Conservation (phyloP, 2,888 invertebrate species). For the Blastobasis lacticolella region DNA sequence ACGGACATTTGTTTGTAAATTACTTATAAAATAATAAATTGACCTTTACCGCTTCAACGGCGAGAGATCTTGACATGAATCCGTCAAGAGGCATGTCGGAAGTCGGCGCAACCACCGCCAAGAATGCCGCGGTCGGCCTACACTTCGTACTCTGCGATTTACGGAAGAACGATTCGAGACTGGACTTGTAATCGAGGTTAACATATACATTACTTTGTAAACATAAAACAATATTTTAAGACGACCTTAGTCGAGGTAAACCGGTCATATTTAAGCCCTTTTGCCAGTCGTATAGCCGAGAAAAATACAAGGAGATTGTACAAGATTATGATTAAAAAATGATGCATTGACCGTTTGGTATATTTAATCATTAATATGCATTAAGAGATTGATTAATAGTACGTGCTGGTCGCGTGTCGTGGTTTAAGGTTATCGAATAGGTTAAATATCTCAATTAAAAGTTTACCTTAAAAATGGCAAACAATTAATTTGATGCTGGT, state of each 20-base stretch:
- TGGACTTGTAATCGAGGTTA: conserved; percentile 32
- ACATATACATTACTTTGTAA: conserved; percentile 15
- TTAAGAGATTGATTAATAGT: conserved; percentile 1
- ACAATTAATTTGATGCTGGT: no score
- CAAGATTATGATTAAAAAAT: conserved; percentile 1
- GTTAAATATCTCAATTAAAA: no score
- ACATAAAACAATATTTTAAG: conserved; percentile 10
- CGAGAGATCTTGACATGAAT: conserved; percentile 46
- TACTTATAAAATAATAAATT: conserved; percentile 12
- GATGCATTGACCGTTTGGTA: neutral
- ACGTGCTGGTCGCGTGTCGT: no score
- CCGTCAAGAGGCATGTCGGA: conserved; percentile 32
- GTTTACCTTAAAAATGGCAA: no score
- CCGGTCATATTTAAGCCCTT: conserved; percentile 27
- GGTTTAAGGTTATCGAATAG: no score
- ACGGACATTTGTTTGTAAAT: conserved; percentile 3
- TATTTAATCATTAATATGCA: conserved; percentile 3
- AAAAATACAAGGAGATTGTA: conserved; percentile 3
- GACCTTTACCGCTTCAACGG: conserved; percentile 27
- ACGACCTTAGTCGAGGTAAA: conserved; percentile 36
- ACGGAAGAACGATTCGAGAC: conserved; percentile 36
- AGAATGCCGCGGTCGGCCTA: conserved; percentile 8
- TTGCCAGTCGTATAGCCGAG: conserved; percentile 3
- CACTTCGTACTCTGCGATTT: conserved; percentile 6
- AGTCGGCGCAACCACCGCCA: conserved; percentile 14